Base-by-base conservation (phyloP, 2,888 invertebrate genomes). In the Dasysyrphus albostriatus region DNA sequence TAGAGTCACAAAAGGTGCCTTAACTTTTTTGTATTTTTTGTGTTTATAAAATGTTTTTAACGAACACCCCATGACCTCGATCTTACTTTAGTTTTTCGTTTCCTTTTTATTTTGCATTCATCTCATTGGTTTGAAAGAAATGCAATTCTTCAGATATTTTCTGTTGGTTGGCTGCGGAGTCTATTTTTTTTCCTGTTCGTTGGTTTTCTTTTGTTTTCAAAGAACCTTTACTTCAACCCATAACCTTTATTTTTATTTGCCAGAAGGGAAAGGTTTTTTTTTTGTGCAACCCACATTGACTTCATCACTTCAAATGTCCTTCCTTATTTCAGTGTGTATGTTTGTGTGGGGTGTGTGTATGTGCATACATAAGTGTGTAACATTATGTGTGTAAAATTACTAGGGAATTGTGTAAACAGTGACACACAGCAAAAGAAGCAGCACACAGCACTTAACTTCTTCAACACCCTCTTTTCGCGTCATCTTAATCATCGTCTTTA, bases 61-160 rank as follows among this genome's bases (percentile, higher is more conserved):
- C 14, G n/a, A n/a, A 54, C 42, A 56, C 37, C 37, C 16, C 19
- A 34, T 67, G 56, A 34, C 34, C 65, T 67, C 32, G 44, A 63
- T 65, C 42, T 39, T 59, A 19, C 19, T 39, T 39, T 12, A 4
- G 49, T 9, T n/a, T n/a, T n/a, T n/a, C n/a, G n/a, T n/a, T n/a
- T n/a, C n/a, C 14, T 32, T 16, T 37, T 49, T 42, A 4, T 56
- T 56, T 56, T 32, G 14, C n/a, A 39, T 74, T 51, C 29, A 74
- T 39, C 51, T 19, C 19, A 39, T 59, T 74, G 51, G 10, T 32
- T 37, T 58, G 58, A 75, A 75, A n/a, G 63, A 47, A 65, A 75
- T 56, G 56, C 29, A 47, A 67, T 56, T 63, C 47, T 65, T 75
- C 42, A 65, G 19, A 16, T 44, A 56, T 67, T 65, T 63, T 16